Base-by-base conservation (phyloP, 2,888 invertebrate species). In the Polydrusus tereticollis region DNA sequence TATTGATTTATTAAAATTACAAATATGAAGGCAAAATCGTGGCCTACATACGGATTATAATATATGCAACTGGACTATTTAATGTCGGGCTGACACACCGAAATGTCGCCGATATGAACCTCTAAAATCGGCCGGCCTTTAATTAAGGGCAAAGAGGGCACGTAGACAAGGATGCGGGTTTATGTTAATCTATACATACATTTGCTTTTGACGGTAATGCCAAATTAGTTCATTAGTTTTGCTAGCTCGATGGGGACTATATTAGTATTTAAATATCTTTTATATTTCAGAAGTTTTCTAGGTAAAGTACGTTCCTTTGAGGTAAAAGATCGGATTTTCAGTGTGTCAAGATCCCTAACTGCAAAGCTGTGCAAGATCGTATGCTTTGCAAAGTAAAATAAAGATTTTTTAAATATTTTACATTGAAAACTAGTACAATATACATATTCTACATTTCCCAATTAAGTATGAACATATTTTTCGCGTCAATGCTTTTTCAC, bases 161-260 rank as follows among this genome's bases (percentile, higher is more conserved):
- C 36, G 59, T 59, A 59, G 18, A 43, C 59, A 36, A 59, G 59
- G 20, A 59, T 59, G 43, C 26, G 59, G 59, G 43, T 41, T 59
- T 38, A 23, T 59, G 59, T 59, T 59, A 59, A 20, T 23, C 59
- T 38, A 12, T 23, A 59, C 43, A 59, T 43, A 43, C 21, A 59
- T 59, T 59, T 59, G 38, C 41, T 43, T 14, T 26, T 41, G 59
- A 59, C 26, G 23, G 23, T 59, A 59, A 59, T 59, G 43, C 43
- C 59, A 8, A 59, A 41, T 59, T 43, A 43, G 41, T 41, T 59
- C 21, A 59, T 59, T 43, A 59, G 41, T 59, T 59, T 41, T 26
- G 59, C 43, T 20, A 59, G n/a, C 29, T 57, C 36, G n/a, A 7
- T 43, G 12, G 43, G 14, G 43, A 23, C 10, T 16, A 26, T 59